These are phyloP conservation scores for Tragelaphus imberbis DNA, from an alignment of 2,113 vertebrate species.

Conservation along the genomic window DNA sequence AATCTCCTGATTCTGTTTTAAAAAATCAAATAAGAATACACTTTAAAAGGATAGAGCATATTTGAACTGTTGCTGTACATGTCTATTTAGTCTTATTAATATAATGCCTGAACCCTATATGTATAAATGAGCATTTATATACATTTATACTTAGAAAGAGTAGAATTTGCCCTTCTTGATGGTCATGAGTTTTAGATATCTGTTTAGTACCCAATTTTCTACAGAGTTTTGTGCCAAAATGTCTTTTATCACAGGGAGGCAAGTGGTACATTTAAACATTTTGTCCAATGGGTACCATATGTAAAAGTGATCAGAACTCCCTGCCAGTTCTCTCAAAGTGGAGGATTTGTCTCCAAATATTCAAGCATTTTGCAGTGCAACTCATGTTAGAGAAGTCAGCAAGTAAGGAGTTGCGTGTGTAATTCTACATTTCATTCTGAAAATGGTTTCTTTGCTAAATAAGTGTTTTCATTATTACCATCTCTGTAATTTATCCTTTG, in stretches of 20 bases:
- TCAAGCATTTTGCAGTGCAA: neutral
- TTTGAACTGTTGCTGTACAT: neutral
- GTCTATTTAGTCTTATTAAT: neutral
- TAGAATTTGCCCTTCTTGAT: neutral
- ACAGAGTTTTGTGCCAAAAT: constrained; percentile 12
- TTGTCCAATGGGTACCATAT: neutral
- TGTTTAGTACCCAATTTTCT: constrained; percentile 21
- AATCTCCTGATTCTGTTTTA: constrained; percentile 5
- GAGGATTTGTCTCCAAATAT: neutral
- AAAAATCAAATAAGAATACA: neutral
- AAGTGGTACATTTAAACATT: constrained; percentile 24
- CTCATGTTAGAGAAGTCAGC: neutral
- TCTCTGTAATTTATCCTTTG: neutral
- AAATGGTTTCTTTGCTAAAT: neutral
- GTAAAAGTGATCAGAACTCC: neutral
- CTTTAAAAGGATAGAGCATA: neutral
- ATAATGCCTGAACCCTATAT: neutral
- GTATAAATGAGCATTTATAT: neutral
- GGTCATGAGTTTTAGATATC: neutral
- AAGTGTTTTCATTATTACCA: neutral
- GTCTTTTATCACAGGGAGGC: constrained; percentile 13
- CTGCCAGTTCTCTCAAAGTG: neutral
- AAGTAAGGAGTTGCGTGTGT: neutral
- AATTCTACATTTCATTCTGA: neutral
- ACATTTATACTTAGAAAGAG: neutral